These are phyloP conservation scores for Philonicus albiceps DNA, from an alignment of 2,888 invertebrate genomes.

Conservation along the genomic window DNA sequence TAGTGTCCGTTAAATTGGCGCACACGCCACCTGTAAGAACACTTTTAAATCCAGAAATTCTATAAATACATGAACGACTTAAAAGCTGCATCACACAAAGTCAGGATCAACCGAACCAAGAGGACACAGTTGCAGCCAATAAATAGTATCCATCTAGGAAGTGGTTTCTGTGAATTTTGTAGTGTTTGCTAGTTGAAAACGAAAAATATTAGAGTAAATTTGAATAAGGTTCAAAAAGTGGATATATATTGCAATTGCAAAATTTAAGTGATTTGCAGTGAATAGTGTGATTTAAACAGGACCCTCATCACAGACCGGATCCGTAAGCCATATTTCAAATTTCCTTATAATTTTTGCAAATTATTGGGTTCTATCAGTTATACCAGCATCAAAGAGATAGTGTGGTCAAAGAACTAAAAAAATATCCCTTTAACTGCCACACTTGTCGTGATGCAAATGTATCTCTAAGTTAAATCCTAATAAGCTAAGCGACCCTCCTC, in stretches of 20 bases:
- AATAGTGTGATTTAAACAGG: neutral
- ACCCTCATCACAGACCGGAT: neutral
- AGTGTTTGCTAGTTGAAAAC: neutral
- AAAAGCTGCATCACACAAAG: slow-evolving; percentile 32
- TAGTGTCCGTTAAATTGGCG: slow-evolving; percentile 6
- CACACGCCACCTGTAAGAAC: slow-evolving; percentile 12
- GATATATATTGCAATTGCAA: neutral
- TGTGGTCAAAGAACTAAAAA: neutral
- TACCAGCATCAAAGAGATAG: neutral
- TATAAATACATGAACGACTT: slow-evolving; percentile 37
- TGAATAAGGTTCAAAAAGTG: neutral
- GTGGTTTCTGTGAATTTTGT: slow-evolving; percentile 17
- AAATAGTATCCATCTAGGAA: neutral
- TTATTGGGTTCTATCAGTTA: neutral
- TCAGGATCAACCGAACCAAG: slow-evolving; percentile 34
- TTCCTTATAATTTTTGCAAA: neutral
- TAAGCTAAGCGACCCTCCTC: neutral
- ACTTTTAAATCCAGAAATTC: slow-evolving; percentile 31
- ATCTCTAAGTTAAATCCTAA: neutral
- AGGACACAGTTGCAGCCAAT: slow-evolving; percentile 3
- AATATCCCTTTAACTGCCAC: neutral
- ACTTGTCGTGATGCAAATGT: neutral
- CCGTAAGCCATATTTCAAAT: neutral
- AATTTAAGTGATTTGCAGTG: neutral
- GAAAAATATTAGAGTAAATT: neutral